Evolutionary conservation across 2,797 vertebrate genomes (phyloP), one percentile per base, ranked within the genome.

Genomic region (Kryptolebias ocellatus): DNA sequence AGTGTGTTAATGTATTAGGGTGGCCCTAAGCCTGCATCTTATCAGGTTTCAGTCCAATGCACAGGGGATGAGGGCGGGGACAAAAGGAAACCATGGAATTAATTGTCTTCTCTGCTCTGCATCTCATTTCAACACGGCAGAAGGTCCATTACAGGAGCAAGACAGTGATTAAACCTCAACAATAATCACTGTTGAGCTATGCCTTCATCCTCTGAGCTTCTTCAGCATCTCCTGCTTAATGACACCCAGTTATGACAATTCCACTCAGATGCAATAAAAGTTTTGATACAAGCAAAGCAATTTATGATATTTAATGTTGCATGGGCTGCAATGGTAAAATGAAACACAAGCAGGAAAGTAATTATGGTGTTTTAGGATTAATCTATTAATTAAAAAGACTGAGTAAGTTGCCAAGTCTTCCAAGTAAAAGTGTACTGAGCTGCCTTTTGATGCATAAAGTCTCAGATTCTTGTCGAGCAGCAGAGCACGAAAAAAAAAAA

Each of bases 111-210:
- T 90, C 86, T 89, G 85, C 87, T 90, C 92, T 91, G 90, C 90
- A 93, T 94, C 91, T 92, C 87, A 91, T 93, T 94, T 93, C 88
- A 92, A 83, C 91, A 90, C 83, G 90, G 91, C 89, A 92, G 89
- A 93, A 93, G 90, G 91, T 93, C 90, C 92, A 92, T 94, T 93
- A 92, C 88, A 92, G 87, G 88, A 89, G 88, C 90, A 90, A 89
- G 90, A 84, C 86, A 90, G 90, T 93, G 91, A 94, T 93, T 94
- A 93, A 93, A 92, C 79, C 85, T 90, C 89, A 92, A 90, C 91
- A 92, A 90, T 93, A 93, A 94, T 94, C 92, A 94, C 89, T 87
- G 82, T 90, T 91, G 87, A 92, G 90, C 87, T 88, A 85, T 88
- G 84, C 83, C 87, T 88, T 89, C 81, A 84, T 90, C 78, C 79